A percentile compares a stretch with the other conserved stretches of the same genome.
Conservation (phyloP, 2,797 vertebrate species). For the Sebastes taczanowskii region DNA sequence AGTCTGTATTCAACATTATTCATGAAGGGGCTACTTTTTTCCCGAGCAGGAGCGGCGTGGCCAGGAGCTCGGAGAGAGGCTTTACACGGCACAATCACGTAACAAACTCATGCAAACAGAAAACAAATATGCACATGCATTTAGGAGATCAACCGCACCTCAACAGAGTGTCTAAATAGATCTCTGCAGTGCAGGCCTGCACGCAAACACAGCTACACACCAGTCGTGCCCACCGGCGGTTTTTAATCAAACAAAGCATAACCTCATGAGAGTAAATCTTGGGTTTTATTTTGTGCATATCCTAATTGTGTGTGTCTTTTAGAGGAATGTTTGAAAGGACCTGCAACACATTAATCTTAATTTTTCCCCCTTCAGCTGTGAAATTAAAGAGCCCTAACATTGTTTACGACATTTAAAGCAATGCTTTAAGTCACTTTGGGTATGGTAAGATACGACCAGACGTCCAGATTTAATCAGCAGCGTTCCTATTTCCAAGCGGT, state of each 20-base stretch:
- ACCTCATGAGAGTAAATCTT: conserved; percentile 21
- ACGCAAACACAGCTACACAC: conserved; percentile 10
- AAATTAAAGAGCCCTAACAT: conserved; percentile 52
- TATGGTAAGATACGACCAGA: conserved; percentile 49
- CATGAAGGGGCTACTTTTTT: conserved; percentile 61
- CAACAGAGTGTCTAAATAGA: conserved; percentile 48
- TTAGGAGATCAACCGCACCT: conserved; percentile 43
- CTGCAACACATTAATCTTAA: conserved; percentile 47
- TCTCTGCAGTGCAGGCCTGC: not conserved
- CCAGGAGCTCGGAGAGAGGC: conserved; percentile 34
- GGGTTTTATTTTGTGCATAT: conserved; percentile 31
- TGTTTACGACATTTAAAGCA: conserved; percentile 59
- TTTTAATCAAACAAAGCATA: conserved; percentile 54
- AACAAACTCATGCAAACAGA: not conserved
- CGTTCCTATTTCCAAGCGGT: conserved; percentile 19
- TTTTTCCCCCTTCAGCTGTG: conserved; percentile 41
- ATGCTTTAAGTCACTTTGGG: conserved; percentile 50
- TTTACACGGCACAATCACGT: conserved; percentile 9
- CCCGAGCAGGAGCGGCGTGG: conserved; percentile 28
- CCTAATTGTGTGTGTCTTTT: not conserved
- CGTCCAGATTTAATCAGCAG: conserved; percentile 54
- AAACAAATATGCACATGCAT: not conserved
- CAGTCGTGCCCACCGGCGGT: conserved; percentile 18
- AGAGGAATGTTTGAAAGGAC: conserved; percentile 35
- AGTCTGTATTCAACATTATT: conserved; percentile 68